phyloP scores from a whole-genome alignment of 2,888 invertebrate species.

The Odontomyia ornata region DNA sequence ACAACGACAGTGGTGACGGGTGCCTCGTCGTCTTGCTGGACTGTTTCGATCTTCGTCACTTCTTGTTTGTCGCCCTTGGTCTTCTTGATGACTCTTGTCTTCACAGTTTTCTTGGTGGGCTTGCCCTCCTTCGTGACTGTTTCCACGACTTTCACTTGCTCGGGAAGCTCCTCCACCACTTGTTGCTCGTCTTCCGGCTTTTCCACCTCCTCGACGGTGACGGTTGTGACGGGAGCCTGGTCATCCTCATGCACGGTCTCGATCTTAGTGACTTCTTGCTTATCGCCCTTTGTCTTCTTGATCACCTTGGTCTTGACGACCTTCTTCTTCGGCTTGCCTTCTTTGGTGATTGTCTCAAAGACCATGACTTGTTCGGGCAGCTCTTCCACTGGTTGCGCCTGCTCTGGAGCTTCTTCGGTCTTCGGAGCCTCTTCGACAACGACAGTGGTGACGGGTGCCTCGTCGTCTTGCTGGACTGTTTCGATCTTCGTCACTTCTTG shows the following conservation, averaged over 20 bases:
- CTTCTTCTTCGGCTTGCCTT: slow-evolving; percentile 58
- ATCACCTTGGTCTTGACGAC: slow-evolving; percentile 59
- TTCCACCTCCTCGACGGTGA: slow-evolving; percentile 53
- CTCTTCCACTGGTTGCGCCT: slow-evolving; percentile 54
- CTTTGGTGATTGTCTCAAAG: slow-evolving; percentile 57
- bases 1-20: slow-evolving; percentile 58
- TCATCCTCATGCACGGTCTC: slow-evolving; percentile 52
- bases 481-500: slow-evolving; percentile 58
- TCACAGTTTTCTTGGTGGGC: slow-evolving; percentile 58
- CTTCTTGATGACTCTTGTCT: slow-evolving; percentile 63
- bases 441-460: slow-evolving; percentile 58
- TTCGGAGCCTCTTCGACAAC: slow-evolving; percentile 47
- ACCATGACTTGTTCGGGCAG: slow-evolving; percentile 55
- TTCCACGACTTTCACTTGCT: slow-evolving; percentile 56
- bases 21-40: slow-evolving; percentile 60
- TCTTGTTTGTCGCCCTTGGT: slow-evolving; percentile 63
- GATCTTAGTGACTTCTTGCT: slow-evolving; percentile 58
- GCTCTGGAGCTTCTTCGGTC: slow-evolving; percentile 44
- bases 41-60: slow-evolving; percentile 64
- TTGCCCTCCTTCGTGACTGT: slow-evolving; percentile 52
- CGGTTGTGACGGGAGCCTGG: slow-evolving; percentile 56
- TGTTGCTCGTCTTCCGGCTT: slow-evolving; percentile 51
- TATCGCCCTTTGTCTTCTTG: slow-evolving; percentile 58
- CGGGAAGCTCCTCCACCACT: slow-evolving; percentile 51
- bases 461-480: slow-evolving; percentile 59